phyloP scores from a whole-genome alignment of 64 coral and sea anemone species.

The Stichodactyla helianthus region DNA sequence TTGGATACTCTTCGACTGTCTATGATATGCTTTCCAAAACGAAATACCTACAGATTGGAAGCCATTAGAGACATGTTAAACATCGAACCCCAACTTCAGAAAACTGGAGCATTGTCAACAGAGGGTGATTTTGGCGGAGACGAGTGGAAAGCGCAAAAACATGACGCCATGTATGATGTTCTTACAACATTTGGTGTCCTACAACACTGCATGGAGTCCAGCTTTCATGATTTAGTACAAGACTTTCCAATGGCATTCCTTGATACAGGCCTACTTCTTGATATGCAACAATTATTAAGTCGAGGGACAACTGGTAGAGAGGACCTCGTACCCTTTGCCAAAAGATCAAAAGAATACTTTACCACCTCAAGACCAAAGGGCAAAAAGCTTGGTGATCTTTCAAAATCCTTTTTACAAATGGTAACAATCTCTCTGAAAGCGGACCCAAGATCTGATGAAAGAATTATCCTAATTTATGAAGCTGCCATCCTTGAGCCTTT shows the following conservation, averaged over 20 bases:
- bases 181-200: slow-evolving; percentile 8
- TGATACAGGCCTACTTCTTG: not conserved
- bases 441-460: not conserved
- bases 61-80: not conserved
- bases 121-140: slow-evolving; percentile 9
- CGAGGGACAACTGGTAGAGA: not conserved
- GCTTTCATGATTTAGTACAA: not conserved
- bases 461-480: slow-evolving; percentile 25
- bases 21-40: not conserved
- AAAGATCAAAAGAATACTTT: slow-evolving; percentile 19
- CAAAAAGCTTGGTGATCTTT: not conserved
- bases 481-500: slow-evolving; percentile 21
- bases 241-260: not conserved
- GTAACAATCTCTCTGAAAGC: not conserved
- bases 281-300: not conserved
- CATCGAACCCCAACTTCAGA: not conserved
- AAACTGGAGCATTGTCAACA: not conserved
- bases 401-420: slow-evolving; percentile 1
- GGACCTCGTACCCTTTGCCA: not conserved
- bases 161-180: slow-evolving; percentile 31
- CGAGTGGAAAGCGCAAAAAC: not conserved
- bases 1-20: not conserved
- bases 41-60: not conserved
- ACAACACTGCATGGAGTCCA: not conserved
- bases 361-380: slow-evolving; percentile 1